Evolutionary conservation across 2,888 invertebrate genomes (phyloP).

Genomic region (Nudaria mundana): DNA sequence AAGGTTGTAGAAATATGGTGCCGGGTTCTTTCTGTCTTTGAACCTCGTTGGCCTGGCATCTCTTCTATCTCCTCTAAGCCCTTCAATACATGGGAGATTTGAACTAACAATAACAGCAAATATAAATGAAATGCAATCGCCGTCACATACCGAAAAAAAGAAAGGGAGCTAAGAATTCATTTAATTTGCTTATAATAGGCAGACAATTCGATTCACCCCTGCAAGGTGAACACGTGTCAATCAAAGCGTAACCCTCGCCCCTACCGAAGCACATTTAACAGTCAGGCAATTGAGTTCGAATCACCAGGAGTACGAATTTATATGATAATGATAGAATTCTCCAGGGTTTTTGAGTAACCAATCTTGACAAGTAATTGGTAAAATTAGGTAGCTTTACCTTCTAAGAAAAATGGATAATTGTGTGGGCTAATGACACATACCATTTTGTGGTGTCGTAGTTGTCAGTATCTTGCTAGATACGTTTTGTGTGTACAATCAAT

Average conservation of each 20-base stretch:
- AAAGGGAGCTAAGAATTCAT: conserved; percentile 18
- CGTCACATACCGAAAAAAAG: conserved; percentile 9
- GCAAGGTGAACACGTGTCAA: conserved; percentile 57
- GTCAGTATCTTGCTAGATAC: no score
- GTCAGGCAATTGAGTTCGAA: conserved; percentile 68
- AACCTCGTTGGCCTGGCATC: no score
- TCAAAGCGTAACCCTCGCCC: conserved; percentile 33
- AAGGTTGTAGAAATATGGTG: no score
- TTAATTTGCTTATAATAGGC: conserved; percentile 35
- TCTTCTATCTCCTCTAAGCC: no score
- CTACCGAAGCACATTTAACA: conserved; percentile 46
- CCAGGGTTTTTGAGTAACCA: not conserved
- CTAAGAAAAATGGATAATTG: no score
- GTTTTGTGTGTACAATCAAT: no score
- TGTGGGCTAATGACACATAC: no score
- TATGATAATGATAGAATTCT: conserved; percentile 51
- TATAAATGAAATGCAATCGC: not conserved
- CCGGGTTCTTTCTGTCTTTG: no score
- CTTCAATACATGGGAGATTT: no score
- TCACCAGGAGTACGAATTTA: conserved; percentile 59
- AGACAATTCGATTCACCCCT: conserved; percentile 37
- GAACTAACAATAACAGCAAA: not conserved
- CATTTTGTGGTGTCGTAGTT: no score
- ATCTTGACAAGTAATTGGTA: no score
- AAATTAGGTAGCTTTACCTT: no score